Evolutionary conservation across 2,888 invertebrate species (phyloP), one percentile per base, ranked within the genome.

Genomic region (Schizaphis graminum): DNA sequence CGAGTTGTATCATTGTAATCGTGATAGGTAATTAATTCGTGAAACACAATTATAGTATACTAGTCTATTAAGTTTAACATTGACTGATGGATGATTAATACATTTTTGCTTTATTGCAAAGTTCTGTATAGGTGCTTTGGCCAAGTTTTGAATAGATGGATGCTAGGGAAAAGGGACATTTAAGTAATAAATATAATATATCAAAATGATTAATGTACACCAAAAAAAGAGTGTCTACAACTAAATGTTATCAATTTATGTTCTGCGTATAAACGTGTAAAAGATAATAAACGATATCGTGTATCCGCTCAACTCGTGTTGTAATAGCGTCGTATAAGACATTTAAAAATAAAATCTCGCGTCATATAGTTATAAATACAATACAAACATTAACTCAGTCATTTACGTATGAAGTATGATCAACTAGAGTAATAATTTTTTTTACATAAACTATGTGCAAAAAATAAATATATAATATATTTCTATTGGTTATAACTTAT

Each of bases 271-370:
- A 44, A n/a, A 90, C 47, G n/a, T 90, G 67, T 90, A 67, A 67
- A n/a, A 67, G 28, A 90, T 90, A 57, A 57, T 86, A 85, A 86
- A 92, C 92, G 91, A 87, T 86, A 92, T 86, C 47, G 44, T 57
- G 57, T 91, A 85, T 86, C 44, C 47, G 44, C 21, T 44, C 56
- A 49, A 89, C 47, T 77, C n/a, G 21, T 35, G 67, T 47, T 90
- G 13, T 90, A 90, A 49, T 67, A 90, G 11, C 21, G 16, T 86
- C 57, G 47, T 61, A 86, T 87, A 87, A 61, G 47, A 61, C 35
- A 49, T 93, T 93, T 93, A 93, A 89, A 93, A 90, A 93, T 93
- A 93, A 90, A 93, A 85, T 89, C 85, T 90, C 89, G n/a, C 90
- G 93, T 93, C 93, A 90, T 41, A 47, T 84, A 26, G 89, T 90